These are phyloP conservation scores for Tragelaphus imberbis DNA, from an alignment of 2,113 vertebrate species.

Conservation along the genomic window DNA sequence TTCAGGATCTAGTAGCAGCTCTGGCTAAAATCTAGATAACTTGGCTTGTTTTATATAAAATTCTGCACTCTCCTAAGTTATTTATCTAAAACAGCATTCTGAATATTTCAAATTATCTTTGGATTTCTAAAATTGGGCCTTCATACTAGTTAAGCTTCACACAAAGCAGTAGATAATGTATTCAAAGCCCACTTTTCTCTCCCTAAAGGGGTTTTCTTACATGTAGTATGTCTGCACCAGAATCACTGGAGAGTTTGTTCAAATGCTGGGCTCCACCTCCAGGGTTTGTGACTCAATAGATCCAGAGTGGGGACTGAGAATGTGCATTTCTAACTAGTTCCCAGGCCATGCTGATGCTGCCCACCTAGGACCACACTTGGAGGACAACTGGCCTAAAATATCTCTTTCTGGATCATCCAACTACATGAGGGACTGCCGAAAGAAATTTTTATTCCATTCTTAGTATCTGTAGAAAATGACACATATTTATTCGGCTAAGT, in stretches of 20 bases:
- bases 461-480: neutral
- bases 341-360: neutral
- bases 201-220: neutral
- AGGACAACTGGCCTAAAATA: neutral
- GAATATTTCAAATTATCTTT: neutral
- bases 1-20: neutral
- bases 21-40: neutral
- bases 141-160: neutral
- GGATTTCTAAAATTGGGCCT: neutral
- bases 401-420: neutral
- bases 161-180: neutral
- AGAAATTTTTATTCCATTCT: neutral
- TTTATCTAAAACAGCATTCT: constrained; percentile 1
- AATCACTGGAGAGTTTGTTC: neutral
- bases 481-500: neutral
- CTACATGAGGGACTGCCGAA: neutral
- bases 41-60: neutral
- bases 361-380: neutral
- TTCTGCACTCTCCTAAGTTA: neutral
- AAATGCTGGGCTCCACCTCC: neutral
- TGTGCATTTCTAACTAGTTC: neutral
- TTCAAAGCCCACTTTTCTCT: neutral
- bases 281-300: neutral
- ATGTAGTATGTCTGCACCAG: neutral
- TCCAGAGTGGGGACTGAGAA: neutral